Base-by-base conservation (phyloP, 2,797 vertebrate species). In the Malacoraja senta region DNA sequence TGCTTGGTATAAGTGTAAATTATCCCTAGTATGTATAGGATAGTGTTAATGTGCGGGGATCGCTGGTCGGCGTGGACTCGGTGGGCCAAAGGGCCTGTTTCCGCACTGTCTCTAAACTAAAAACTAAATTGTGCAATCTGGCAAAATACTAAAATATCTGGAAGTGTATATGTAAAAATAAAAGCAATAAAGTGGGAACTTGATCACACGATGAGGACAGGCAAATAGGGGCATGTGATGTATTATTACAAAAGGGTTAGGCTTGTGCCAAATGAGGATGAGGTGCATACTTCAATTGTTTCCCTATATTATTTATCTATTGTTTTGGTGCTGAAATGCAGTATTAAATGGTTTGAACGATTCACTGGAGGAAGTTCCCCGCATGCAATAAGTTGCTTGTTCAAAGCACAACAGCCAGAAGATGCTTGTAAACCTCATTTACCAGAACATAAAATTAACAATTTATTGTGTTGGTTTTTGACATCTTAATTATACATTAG, bases 351-450 rank as follows among this genome's bases (percentile, higher is more conserved):
- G 65, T 91, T 38, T 71, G 72, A 38, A 1, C 10, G 6, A 65
- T 38, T 91, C 71, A 8, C 68, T 29, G 1, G 90, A 72, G 68
- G 88, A 44, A 71, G n/a, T 71, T 61, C 29, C 19, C 65, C 38
- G 86, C 86, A 68, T 65, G 63, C 63, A n/a, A 3, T 38, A 71
- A 91, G 68, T 91, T 91, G 71, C 65, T 35, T 90, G 15, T 29
- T 91, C 68, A 74, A 29, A 74, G 71, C 44, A 74, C 68, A 91
- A 91, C 21, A 74, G 68, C 35, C 29, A 91, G 35, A 53, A 91
- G 65, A 72, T 91, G 24, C 44, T 91, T 91, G 68, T 74, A 74
- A 91, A 74, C 74, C 90, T 44, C 90, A 29, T 72, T 91, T 91
- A 91, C 9, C 65, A 91, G 68, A 91, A 91, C 38, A 53, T 91